Conservation (phyloP, 2,113 vertebrate species). For the Cromileptes altivelis region DNA sequence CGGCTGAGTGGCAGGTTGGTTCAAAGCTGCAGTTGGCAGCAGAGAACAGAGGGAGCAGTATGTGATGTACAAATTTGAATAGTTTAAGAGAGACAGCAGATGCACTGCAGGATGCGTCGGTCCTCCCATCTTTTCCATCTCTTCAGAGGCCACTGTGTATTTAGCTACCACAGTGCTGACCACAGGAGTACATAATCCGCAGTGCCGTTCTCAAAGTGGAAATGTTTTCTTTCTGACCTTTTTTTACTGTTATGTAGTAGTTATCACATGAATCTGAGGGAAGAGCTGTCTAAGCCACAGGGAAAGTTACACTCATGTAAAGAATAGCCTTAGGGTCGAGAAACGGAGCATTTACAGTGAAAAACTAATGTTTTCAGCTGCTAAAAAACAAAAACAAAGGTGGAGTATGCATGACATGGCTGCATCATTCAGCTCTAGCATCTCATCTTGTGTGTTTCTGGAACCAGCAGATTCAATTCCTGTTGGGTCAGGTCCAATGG, state of each 20-base stretch:
- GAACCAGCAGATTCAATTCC: neutral
- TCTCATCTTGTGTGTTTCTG: neutral
- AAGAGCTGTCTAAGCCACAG: conserved; percentile 18
- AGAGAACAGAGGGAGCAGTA: conserved; percentile 57
- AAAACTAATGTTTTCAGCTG: neutral
- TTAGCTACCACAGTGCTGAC: conserved; percentile 59
- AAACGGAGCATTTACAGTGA: neutral
- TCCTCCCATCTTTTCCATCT: conserved; percentile 43
- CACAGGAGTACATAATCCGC: conserved; percentile 46
- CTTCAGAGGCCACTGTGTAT: conserved; percentile 59
- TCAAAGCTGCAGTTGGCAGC: conserved; percentile 67
- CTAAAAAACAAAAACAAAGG: neutral
- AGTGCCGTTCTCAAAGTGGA: conserved; percentile 23
- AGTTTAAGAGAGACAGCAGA: conserved; percentile 69
- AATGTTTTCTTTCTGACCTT: conserved; percentile 51
- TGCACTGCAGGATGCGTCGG: conserved; percentile 53
- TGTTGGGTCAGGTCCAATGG: neutral
- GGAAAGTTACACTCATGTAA: conserved; percentile 22
- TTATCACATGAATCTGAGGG: conserved; percentile 30
- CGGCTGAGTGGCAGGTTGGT: conserved; percentile 76
- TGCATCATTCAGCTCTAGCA: neutral
- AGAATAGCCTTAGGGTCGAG: conserved; percentile 19
- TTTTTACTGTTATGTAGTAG: conserved; percentile 35
- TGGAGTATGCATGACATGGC: neutral
- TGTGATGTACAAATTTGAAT: conserved; percentile 73